Conservation (phyloP, 2,797 vertebrate genomes). For the Galagoides demidoff region DNA sequence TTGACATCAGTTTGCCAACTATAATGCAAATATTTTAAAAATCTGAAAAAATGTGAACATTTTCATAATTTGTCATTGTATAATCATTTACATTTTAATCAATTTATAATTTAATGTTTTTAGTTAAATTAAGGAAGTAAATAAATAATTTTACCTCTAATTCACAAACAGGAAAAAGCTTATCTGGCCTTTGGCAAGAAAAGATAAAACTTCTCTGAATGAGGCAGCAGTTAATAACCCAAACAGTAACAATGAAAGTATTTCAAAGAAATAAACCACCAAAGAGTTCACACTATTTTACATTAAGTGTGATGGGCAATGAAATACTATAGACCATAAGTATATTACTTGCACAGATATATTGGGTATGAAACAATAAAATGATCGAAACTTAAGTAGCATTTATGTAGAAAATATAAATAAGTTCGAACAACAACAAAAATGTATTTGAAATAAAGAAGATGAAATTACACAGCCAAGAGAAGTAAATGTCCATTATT, state of each 20-base stretch:
- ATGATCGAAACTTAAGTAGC: neutral
- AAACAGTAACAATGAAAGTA: neutral
- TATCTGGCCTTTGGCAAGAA: neutral
- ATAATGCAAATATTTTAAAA: constrained; percentile 15
- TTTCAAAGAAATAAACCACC: constrained; percentile 29
- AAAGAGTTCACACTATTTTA: constrained; percentile 24
- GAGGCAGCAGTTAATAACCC: neutral
- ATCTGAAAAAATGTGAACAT: constrained; percentile 14
- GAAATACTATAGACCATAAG: neutral
- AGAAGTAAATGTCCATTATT: neutral
- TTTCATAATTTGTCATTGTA: constrained; percentile 26
- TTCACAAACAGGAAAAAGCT: constrained; percentile 9
- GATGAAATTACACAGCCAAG: neutral
- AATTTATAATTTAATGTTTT: constrained; percentile 38
- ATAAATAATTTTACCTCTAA: constrained; percentile 44
- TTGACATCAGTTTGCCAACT: neutral
- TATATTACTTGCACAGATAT: neutral
- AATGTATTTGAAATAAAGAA: neutral
- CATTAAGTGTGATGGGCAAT: neutral
- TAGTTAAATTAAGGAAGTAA: constrained; percentile 34
- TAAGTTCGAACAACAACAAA: constrained; percentile 38
- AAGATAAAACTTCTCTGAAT: constrained; percentile 6
- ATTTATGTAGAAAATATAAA: constrained; percentile 25
- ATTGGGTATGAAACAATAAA: constrained; percentile 38
- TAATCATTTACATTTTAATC: constrained; percentile 37